Conservation (phyloP, 2,113 vertebrate species). For the Macaca mulatta region DNA sequence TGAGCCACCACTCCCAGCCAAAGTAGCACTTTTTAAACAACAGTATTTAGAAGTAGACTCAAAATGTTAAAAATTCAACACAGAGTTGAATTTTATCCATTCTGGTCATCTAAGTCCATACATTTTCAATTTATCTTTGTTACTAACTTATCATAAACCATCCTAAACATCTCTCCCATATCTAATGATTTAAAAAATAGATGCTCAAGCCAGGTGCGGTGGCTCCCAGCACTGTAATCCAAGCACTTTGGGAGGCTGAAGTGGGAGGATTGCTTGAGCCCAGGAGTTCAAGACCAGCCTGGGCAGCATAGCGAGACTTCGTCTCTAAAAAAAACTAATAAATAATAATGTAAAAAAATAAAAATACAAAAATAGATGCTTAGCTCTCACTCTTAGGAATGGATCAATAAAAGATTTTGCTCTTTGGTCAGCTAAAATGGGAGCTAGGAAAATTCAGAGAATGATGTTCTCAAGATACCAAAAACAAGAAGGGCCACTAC, state of each 20-base stretch:
- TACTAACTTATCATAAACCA: conserved; percentile 1
- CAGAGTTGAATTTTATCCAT: not conserved
- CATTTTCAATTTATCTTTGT: conserved; percentile 25
- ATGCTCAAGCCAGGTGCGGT: too few relatives aligned
- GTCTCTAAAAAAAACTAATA: not conserved
- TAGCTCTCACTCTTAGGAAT: not conserved
- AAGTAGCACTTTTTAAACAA: conserved; percentile 8
- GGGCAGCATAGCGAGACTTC: too few relatives aligned
- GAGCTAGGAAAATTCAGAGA: not conserved
- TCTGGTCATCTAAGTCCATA: not conserved
- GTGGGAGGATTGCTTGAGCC: too few relatives aligned
- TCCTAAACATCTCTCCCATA: not conserved
- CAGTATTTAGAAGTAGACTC: conserved; percentile 13
- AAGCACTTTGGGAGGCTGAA: too few relatives aligned
- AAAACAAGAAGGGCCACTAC: not conserved
- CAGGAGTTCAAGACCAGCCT: too few relatives aligned
- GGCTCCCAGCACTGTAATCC: too few relatives aligned
- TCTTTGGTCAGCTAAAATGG: conserved; percentile 4
- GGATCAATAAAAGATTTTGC: not conserved
- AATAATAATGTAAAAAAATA: not conserved
- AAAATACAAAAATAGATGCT: not conserved
- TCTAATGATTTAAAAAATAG: too few relatives aligned
- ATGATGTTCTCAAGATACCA: not conserved
- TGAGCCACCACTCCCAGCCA: too few relatives aligned
- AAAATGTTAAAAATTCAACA: conserved; percentile 43